A percentile compares a stretch with the other conserved stretches of the same genome.
Conservation (phyloP, 2,888 invertebrate species). For the Listrodromus nycthemerus region DNA sequence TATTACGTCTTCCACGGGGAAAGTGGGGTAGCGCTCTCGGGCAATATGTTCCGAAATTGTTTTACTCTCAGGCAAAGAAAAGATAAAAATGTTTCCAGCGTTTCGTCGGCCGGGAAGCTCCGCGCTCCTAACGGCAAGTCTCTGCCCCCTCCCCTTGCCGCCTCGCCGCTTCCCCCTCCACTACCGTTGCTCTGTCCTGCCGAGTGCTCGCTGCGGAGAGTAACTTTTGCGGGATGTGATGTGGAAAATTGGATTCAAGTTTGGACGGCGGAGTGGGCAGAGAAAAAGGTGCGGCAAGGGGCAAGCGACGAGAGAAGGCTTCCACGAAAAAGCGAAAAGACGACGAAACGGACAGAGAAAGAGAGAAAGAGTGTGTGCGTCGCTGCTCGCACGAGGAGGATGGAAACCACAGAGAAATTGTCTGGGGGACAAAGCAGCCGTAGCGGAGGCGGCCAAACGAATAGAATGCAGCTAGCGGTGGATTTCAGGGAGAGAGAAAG, state of each 20-base stretch:
- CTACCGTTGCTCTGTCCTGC: conserved; percentile 46
- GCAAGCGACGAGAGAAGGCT: conserved; percentile 31
- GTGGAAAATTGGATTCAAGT: conserved; percentile 82
- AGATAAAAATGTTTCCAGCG: conserved; percentile 64
- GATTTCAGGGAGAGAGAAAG: conserved; percentile 14
- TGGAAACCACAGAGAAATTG: conserved; percentile 27
- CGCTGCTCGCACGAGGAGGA: background rate
- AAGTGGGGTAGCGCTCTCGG: conserved; percentile 70
- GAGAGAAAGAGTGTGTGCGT: conserved; percentile 28
- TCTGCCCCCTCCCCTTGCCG: conserved; percentile 36
- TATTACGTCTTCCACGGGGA: conserved; percentile 73
- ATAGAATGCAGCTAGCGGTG: conserved; percentile 56
- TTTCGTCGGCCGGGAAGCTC: conserved; percentile 56
- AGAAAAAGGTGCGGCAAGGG: too few relatives aligned
- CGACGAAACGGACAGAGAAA: conserved; percentile 60
- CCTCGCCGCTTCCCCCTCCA: background rate
- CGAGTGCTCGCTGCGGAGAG: conserved; percentile 73
- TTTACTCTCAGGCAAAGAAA: conserved; percentile 76
- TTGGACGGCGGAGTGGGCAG: conserved; percentile 71
- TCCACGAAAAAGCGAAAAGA: conserved; percentile 48
- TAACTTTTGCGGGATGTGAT: conserved; percentile 82
- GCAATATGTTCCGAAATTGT: conserved; percentile 81
- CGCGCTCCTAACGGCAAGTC: conserved; percentile 72
- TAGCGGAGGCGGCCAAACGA: conserved; percentile 22
- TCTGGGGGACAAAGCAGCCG: background rate